Percentiles rank a stretch among this genome's conserved stretches.
These are phyloP conservation scores for Atherinosoma microstoma DNA, from an alignment of 2,797 vertebrate species.

Conservation along the genomic window DNA sequence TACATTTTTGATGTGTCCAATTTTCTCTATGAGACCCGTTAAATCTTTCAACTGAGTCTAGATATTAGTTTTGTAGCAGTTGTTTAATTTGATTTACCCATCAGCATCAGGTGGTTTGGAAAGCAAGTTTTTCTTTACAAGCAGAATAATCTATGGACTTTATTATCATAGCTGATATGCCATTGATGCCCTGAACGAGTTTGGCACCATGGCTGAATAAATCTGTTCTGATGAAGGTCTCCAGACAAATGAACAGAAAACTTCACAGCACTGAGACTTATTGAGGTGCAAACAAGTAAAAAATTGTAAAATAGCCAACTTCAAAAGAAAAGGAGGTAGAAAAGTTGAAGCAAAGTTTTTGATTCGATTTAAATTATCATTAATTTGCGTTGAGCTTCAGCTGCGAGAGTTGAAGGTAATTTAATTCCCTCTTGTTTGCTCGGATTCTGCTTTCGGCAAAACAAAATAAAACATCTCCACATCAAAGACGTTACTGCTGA, in stretches of 20 bases:
- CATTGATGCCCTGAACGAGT: too few relatives aligned
- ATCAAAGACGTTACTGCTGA: slow-evolving; percentile 51
- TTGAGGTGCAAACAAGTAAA: background rate
- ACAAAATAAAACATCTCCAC: slow-evolving; percentile 54
- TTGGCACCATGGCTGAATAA: background rate
- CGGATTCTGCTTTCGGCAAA: slow-evolving; percentile 40
- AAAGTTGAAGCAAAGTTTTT: slow-evolving; percentile 17
- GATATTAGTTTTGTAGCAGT: too few relatives aligned
- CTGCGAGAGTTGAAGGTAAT: slow-evolving; percentile 31
- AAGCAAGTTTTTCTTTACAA: too few relatives aligned
- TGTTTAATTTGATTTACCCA: too few relatives aligned
- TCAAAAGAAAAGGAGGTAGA: background rate
- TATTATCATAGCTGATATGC: background rate
- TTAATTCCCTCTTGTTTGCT: slow-evolving; percentile 38
- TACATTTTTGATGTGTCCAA: too few relatives aligned
- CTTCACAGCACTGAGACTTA: background rate
- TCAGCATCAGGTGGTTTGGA: too few relatives aligned
- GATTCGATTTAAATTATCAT: slow-evolving; percentile 15
- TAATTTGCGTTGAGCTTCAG: slow-evolving; percentile 3
- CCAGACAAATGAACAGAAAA: background rate
- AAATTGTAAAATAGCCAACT: slow-evolving; percentile 15
- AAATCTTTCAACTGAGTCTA: too few relatives aligned
- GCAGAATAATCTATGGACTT: too few relatives aligned
- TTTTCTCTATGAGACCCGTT: too few relatives aligned
- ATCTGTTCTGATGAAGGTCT: background rate